Percentiles rank a stretch among this genome's conserved stretches.
phyloP scores from a whole-genome alignment of 2,113 vertebrate species.

The Notarius lentiginosus region DNA sequence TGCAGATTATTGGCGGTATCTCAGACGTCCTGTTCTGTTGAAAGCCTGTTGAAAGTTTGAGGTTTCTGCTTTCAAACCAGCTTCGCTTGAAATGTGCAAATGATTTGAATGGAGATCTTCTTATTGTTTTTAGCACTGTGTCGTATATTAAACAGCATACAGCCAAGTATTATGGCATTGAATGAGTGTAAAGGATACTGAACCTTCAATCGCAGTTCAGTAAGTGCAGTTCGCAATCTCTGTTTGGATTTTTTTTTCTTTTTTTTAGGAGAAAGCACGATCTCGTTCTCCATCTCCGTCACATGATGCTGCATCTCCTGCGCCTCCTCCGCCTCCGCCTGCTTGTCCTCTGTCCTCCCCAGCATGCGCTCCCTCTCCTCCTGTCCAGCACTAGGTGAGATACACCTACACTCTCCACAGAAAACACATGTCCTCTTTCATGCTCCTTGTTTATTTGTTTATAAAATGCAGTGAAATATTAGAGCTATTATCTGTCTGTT shows the following conservation, averaged over 20 bases:
- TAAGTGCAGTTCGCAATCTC: neutral
- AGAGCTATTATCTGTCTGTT: neutral
- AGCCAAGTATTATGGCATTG: neutral
- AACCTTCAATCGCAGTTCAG: neutral
- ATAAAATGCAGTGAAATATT: neutral
- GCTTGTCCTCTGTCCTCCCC: constrained; percentile 47
- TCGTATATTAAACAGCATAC: neutral
- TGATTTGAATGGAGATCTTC: neutral
- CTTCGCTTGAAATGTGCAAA: neutral
- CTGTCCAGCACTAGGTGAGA: constrained; percentile 54
- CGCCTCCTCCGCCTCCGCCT: constrained; percentile 39
- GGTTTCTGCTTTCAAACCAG: neutral
- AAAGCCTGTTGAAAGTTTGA: neutral
- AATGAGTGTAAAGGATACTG: neutral
- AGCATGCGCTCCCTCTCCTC: constrained; percentile 48
- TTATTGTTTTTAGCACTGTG: neutral
- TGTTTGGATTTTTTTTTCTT: neutral
- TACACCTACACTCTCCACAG: neutral
- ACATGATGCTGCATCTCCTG: constrained; percentile 34
- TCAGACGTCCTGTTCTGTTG: neutral
- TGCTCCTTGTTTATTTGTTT: neutral
- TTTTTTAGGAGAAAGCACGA: constrained; percentile 42
- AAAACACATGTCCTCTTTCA: constrained; percentile 5
- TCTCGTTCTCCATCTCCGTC: constrained; percentile 51
- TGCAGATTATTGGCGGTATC: neutral